Conservation (phyloP, 2,888 invertebrate genomes). For the Orthonychiurus folsomi region DNA sequence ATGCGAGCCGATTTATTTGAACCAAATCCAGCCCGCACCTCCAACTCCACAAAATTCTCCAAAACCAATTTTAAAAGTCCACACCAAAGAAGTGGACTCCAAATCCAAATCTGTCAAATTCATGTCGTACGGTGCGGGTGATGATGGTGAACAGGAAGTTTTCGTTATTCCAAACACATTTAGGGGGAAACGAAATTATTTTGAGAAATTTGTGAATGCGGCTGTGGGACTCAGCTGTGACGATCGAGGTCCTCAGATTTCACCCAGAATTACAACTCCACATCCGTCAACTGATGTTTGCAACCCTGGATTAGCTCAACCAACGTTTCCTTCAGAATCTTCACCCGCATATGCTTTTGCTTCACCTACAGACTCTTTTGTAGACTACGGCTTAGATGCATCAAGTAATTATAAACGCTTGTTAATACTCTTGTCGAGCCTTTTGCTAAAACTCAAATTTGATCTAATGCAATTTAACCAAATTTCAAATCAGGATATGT, state of each 20-base stretch:
- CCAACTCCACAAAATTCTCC: not conserved
- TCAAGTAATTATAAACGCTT: not conserved
- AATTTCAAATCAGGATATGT: not conserved
- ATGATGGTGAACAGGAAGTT: conserved; percentile 6
- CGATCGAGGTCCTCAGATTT: not conserved
- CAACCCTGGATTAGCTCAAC: too few relatives aligned
- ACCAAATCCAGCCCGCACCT: not conserved
- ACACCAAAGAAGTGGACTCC: not conserved
- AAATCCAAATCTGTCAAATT: not conserved
- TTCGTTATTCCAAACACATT: conserved; percentile 30
- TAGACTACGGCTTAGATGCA: not conserved
- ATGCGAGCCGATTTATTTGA: not conserved
- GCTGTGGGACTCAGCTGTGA: not conserved
- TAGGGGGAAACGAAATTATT: conserved; percentile 29
- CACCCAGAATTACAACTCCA: too few relatives aligned
- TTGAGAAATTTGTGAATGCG: conserved; percentile 24
- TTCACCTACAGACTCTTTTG: not conserved
- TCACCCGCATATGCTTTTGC: not conserved
- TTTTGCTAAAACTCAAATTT: too few relatives aligned
- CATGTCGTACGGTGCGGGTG: not conserved
- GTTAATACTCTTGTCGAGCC: too few relatives aligned
- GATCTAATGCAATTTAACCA: not conserved
- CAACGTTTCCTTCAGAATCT: too few relatives aligned
- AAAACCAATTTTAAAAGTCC: not conserved
- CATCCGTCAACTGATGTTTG: too few relatives aligned